Evolutionary conservation across 2,113 vertebrate species (phyloP).

Genomic region (Heteronetta atricapilla): DNA sequence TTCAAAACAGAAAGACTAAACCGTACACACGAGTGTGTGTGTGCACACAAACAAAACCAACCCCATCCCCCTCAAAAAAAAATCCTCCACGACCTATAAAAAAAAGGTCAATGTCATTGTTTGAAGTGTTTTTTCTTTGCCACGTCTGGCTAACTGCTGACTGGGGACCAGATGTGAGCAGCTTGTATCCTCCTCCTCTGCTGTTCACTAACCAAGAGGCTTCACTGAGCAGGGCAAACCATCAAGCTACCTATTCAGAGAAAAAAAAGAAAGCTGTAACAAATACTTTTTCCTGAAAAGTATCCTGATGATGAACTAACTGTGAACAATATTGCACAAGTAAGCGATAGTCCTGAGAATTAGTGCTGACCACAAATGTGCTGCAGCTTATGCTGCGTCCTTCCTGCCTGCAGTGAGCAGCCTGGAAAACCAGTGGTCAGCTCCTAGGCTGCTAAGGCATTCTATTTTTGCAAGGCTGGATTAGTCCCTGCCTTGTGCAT

Average conservation of each 20-base stretch:
- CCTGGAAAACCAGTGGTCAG: rapidly evolving
- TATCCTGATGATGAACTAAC: rapidly evolving
- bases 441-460: not conserved
- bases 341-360: rapidly evolving
- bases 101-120: not conserved
- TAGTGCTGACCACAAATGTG: rapidly evolving
- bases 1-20: not conserved
- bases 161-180: not conserved
- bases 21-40: not conserved
- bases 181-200: not conserved
- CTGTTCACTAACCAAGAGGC: not conserved
- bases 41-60: not conserved
- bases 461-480: rapidly evolving
- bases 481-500: not conserved
- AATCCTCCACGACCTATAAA: not conserved
- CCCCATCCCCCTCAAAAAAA: not conserved
- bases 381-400: not conserved
- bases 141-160: not conserved
- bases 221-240: not conserved
- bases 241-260: not conserved
- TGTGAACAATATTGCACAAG: rapidly evolving
- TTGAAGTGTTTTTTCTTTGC: not conserved
- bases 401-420: not conserved
- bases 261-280: not conserved
- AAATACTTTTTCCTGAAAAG: not conserved